Conservation (phyloP, 92 coral and sea anemone genomes). For the Siderastrea siderea region DNA sequence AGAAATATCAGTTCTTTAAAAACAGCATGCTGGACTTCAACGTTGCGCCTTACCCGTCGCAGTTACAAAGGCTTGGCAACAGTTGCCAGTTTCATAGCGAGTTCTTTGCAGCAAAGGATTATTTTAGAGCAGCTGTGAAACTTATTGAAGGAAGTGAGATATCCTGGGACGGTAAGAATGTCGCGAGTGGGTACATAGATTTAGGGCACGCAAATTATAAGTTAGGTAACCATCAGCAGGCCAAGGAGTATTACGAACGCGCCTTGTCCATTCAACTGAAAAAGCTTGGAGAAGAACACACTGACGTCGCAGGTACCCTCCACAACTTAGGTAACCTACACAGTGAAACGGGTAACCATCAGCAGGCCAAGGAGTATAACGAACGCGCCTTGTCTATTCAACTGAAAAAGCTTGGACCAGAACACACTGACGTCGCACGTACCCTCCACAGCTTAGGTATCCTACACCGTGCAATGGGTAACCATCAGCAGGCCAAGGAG, state of each 20-base stretch:
- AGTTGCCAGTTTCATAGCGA: background rate
- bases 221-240: background rate
- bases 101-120: background rate
- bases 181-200: background rate
- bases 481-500: no score
- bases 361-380: background rate
- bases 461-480: no score
- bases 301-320: no score
- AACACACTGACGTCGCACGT: no score
- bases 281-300: no score
- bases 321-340: no score
- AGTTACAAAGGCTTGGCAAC: slow-evolving; percentile 1
- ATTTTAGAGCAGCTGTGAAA: background rate
- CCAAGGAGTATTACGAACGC: no score
- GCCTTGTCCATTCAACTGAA: background rate
- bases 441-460: no score
- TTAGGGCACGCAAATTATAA: background rate
- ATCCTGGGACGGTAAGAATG: background rate
- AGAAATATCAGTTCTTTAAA: background rate
- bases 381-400: no score
- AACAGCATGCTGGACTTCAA: background rate
- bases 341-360: background rate
- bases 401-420: no score
- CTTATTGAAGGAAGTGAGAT: background rate
- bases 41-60: background rate